These are phyloP conservation scores for Odiellus spinosus DNA, from an alignment of 2,888 invertebrate species.

Conservation along the genomic window DNA sequence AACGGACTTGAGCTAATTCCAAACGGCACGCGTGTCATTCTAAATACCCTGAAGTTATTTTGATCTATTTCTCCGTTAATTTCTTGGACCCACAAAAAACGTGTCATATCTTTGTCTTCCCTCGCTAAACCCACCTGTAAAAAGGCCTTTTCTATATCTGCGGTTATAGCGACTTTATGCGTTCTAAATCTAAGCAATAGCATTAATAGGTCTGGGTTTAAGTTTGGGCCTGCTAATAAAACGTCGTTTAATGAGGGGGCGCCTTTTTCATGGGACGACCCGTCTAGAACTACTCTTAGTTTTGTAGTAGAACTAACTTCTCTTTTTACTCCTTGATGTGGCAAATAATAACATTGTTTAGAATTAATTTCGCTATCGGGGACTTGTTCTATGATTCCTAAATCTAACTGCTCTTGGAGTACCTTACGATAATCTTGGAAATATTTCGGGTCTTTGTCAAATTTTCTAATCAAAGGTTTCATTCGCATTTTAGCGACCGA, in stretches of 20 bases:
- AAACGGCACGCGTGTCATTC: background rate
- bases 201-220: constrained; percentile 2
- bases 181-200: constrained; percentile 10
- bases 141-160: constrained; percentile 10
- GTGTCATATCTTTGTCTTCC: constrained; percentile 4
- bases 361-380: too few relatives aligned
- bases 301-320: too few relatives aligned
- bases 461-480: too few relatives aligned
- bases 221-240: constrained; percentile 3
- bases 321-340: too few relatives aligned
- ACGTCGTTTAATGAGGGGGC: constrained; percentile 6
- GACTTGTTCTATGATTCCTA: too few relatives aligned
- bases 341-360: too few relatives aligned
- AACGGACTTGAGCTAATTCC: constrained; percentile 1
- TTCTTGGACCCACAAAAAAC: constrained; percentile 6
- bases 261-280: constrained; percentile 3
- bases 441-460: too few relatives aligned
- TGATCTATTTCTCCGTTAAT: background rate
- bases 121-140: constrained; percentile 4
- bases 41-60: background rate
- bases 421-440: too few relatives aligned
- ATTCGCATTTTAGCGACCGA: too few relatives aligned
- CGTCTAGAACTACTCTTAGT: constrained; percentile 7
- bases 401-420: too few relatives aligned
- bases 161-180: constrained; percentile 7